Percentiles rank a stretch among this genome's conserved stretches.
These are phyloP conservation scores for Campaea margaritaria DNA, from an alignment of 2,888 invertebrate genomes.

Conservation along the genomic window DNA sequence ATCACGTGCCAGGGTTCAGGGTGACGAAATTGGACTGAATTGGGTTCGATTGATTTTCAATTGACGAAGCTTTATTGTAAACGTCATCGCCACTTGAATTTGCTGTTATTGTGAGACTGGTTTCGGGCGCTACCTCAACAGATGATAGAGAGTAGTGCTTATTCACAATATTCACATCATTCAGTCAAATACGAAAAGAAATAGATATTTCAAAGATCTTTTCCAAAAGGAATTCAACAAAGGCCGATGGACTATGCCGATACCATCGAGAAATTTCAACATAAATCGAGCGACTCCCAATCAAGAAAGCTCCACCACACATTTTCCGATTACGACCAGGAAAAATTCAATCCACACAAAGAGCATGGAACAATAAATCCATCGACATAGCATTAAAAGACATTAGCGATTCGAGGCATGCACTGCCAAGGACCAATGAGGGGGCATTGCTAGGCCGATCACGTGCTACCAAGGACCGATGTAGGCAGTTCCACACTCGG, in stretches of 20 bases:
- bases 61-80: slow-evolving; percentile 5
- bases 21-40: slow-evolving; percentile 17
- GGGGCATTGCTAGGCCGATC: slow-evolving; percentile 48
- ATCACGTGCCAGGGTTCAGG: slow-evolving; percentile 14
- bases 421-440: slow-evolving; percentile 53
- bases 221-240: background rate
- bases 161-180: no score
- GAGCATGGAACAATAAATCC: slow-evolving; percentile 58
- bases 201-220: background rate
- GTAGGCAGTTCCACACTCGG: slow-evolving; percentile 58
- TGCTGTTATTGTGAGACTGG: slow-evolving; percentile 1
- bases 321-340: slow-evolving; percentile 24
- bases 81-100: slow-evolving; percentile 12
- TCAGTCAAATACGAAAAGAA: no score
- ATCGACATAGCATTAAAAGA: slow-evolving; percentile 51
- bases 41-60: slow-evolving; percentile 12
- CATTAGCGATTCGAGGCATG: slow-evolving; percentile 31
- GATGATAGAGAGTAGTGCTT: no score
- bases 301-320: slow-evolving; percentile 18
- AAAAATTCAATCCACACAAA: slow-evolving; percentile 46
- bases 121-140: background rate
- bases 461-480: slow-evolving; percentile 55
- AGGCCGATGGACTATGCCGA: background rate
- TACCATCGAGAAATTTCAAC: slow-evolving; percentile 1
- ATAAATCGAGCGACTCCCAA: slow-evolving; percentile 23